Conservation (phyloP, 1,140 invertebrate species). For the Anadara kagoshimensis region DNA sequence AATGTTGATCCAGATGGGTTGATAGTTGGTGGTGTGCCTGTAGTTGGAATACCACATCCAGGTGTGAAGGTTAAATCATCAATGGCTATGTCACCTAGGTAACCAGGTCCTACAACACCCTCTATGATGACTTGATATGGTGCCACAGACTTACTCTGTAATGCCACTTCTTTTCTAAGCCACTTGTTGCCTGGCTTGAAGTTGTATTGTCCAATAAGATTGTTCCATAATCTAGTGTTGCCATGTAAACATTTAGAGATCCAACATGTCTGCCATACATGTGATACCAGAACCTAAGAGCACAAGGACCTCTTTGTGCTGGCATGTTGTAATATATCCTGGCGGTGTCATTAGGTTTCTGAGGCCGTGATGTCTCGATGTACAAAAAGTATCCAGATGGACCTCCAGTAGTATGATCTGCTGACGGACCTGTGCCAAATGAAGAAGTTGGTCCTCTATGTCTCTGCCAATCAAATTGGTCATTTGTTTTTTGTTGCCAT, state of each 20-base stretch:
- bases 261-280: slow-evolving; percentile 81
- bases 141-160: slow-evolving; percentile 23
- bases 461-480: slow-evolving; percentile 67
- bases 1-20: slow-evolving; percentile 33
- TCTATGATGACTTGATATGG: slow-evolving; percentile 72
- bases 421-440: slow-evolving; percentile 56
- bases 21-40: slow-evolving; percentile 8
- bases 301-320: slow-evolving; percentile 44
- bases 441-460: slow-evolving; percentile 53
- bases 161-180: slow-evolving; percentile 46
- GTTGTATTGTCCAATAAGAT: slow-evolving; percentile 35
- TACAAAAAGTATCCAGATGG: slow-evolving; percentile 62
- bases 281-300: slow-evolving; percentile 81
- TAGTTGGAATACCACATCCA: slow-evolving; percentile 56
- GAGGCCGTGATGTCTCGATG: slow-evolving; percentile 62
- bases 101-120: slow-evolving; percentile 80
- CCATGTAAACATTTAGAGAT: slow-evolving; percentile 55
- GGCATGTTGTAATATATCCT: slow-evolving; percentile 41
- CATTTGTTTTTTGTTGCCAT: slow-evolving; percentile 60
- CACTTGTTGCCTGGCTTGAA: slow-evolving; percentile 58
- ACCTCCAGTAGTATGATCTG: slow-evolving; percentile 63
- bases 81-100: slow-evolving; percentile 83
- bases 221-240: slow-evolving; percentile 34
- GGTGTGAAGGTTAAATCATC: slow-evolving; percentile 80
- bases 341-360: slow-evolving; percentile 58